Evolutionary conservation across 2,797 vertebrate genomes (phyloP), one percentile per base, ranked within the genome.

Genomic region (Vespertilio murinus): DNA sequence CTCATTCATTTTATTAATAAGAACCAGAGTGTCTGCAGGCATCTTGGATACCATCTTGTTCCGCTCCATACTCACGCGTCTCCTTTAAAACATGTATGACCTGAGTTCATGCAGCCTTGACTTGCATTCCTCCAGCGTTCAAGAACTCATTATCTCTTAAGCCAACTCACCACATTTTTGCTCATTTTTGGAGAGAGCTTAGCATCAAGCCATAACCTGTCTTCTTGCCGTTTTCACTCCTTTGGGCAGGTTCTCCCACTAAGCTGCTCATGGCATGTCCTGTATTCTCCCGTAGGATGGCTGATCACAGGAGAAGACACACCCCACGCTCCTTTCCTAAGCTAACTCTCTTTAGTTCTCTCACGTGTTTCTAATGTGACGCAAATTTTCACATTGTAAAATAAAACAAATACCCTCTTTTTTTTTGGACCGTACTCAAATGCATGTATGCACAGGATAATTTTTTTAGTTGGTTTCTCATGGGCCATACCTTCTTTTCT

Each of bases 1-100:
- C 64, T 54, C 33, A 16, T 35, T 30, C 70, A 82, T 83, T 17
- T 71, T 90, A 49, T 67, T 61, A 93, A 35, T 75, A 85, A 69
- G 52, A 91, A 87, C 91, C 65, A 71, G 47, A 91, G 28, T 52
- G 22, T 94, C 88, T 90, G 47, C 78, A 81, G 61, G 54, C 17
- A 42, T 59, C 52, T 90, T 89, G 67, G 10, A 8, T 95, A 69
- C 73, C 40, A 61, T 86, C 40, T 86, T 52, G 30, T 87, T 93
- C 61, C 54, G 33, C 49, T 91, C 11, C 20, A 69, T 61, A 64
- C n/a, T 13, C 35, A 18, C 22, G 35, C 38, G 61, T 83, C 28
- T 30, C 2, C 25, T 82, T 87, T 59, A 54, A 93, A 82, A 33
- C 42, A 90, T 71, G 35, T 80, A 64, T 56, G 33, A 87, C 40